Base-by-base conservation (phyloP, 2,113 vertebrate genomes). In the Entomyzon cyanotis region DNA sequence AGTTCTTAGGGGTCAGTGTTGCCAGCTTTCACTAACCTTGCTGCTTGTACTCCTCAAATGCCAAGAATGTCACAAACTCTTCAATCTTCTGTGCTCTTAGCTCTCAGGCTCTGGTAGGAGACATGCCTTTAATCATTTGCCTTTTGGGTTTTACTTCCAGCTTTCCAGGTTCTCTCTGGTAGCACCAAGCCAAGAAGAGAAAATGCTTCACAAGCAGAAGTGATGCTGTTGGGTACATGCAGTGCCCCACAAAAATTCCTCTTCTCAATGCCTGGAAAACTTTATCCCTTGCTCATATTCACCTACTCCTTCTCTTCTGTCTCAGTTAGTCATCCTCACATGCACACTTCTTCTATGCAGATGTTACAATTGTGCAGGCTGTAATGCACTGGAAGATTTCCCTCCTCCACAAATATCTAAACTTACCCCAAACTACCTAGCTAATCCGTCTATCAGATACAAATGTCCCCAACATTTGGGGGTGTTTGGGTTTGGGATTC, bases 371-470 rank as follows among this genome's bases (percentile, higher is more conserved):
- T 89, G 37, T 4, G 2, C 33, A 80, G 83, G 39, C 58, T 80
- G 35, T 20, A 82, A 65, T 0, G 2, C 49, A 41, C 15, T 74
- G 63, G 31, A 91, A 95, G n/a, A 73, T 69, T 84, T 92, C 47
- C 73, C 59, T 89, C 94, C 90, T 95, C 90, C 90, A 80, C 67
- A 89, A 84, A 47, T 31, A 81, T 47, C 78, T 90, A 94, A 95
- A 87, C 42, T 94, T 95, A 88, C 70, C 84, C 56, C 63, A 27
- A 88, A 24, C 70, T 83, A 76, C 62, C 71, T 89, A 92, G n/a
- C 35, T 82, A 83, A 88, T 77, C 62, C 87, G 50, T 74, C 84
- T 76, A 12, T 76, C 44, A 64, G 31, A 88, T 77, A 63, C 39
- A 74, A 94, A 87, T 25, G 21, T 73, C 55, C 70, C 27, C 52